Percentiles rank a stretch among this genome's conserved stretches.
These are phyloP conservation scores for Mustelus asterias DNA, from an alignment of 2,113 vertebrate species.

Conservation along the genomic window DNA sequence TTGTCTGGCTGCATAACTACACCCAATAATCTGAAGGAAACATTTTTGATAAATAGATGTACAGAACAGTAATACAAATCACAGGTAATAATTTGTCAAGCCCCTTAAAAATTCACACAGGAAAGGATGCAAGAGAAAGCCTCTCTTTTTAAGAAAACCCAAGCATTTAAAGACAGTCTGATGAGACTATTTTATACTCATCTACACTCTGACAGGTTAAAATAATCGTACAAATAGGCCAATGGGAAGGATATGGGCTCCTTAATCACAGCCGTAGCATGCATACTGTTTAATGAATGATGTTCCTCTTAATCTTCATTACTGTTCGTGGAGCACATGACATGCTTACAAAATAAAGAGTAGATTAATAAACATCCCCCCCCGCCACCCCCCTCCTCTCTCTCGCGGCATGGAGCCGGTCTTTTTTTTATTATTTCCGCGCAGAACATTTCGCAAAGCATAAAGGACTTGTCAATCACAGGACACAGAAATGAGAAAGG, in stretches of 20 bases:
- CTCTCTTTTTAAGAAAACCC: not conserved
- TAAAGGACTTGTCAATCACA: conserved; percentile 28
- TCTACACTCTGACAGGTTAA: conserved; percentile 24
- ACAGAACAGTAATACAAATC: not conserved
- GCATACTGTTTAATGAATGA: conserved; percentile 35
- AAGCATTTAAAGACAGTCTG: conserved; percentile 11
- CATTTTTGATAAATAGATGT: not conserved
- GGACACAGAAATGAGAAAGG: not conserved
- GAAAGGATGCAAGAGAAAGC: not conserved
- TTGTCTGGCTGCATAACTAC: not conserved
- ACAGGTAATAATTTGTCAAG: not conserved
- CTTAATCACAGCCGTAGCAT: conserved; percentile 24
- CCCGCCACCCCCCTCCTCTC: not conserved
- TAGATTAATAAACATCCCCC: not conserved
- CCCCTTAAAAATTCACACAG: not conserved
- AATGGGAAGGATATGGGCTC: conserved; percentile 5
- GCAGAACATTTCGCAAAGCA: not conserved
- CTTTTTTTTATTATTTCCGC: too few relatives aligned
- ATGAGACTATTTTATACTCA: not conserved
- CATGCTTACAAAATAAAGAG: not conserved
- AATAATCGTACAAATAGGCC: conserved; percentile 14
- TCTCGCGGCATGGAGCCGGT: not conserved
- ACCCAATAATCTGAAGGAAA: not conserved
- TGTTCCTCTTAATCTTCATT: conserved; percentile 30
- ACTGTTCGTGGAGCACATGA: conserved; percentile 17